Conservation (phyloP, 2,797 vertebrate species). For the Okamejei kenojei region DNA sequence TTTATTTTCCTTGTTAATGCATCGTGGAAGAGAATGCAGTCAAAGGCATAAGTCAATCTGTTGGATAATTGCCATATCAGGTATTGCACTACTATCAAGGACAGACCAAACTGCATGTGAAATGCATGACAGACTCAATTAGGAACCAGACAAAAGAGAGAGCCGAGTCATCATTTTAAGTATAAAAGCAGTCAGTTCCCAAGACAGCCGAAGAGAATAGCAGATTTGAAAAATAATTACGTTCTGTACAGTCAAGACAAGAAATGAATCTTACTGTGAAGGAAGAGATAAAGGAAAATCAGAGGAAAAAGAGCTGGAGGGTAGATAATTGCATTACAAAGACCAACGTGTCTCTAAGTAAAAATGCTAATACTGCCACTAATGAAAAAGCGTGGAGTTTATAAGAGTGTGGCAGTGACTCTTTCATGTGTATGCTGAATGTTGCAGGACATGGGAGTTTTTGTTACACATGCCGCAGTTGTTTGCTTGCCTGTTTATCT, state of each 20-base stretch:
- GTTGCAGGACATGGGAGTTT: not conserved
- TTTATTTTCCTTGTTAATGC: not conserved
- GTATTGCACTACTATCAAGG: not conserved
- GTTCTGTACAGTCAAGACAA: not conserved
- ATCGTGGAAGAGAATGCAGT: not conserved
- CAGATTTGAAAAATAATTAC: constrained; percentile 19
- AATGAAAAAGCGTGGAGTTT: not conserved
- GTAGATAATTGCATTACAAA: not conserved
- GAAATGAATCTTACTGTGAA: not conserved
- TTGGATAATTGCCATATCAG: not conserved
- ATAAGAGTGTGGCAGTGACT: not conserved
- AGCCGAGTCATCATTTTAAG: not conserved
- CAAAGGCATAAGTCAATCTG: not conserved
- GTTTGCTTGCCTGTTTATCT: not conserved
- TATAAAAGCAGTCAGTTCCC: not conserved
- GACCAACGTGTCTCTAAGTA: not conserved
- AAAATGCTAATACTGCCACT: not conserved
- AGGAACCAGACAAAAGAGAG: not conserved
- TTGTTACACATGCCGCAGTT: not conserved
- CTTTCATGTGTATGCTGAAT: not conserved
- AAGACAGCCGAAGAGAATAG: constrained; percentile 8
- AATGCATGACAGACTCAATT: not conserved
- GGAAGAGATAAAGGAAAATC: not conserved
- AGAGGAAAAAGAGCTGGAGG: not conserved
- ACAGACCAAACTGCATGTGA: not conserved